Evolutionary conservation across 2,113 vertebrate genomes (phyloP).

Genomic region (Brevimyrus niger): DNA sequence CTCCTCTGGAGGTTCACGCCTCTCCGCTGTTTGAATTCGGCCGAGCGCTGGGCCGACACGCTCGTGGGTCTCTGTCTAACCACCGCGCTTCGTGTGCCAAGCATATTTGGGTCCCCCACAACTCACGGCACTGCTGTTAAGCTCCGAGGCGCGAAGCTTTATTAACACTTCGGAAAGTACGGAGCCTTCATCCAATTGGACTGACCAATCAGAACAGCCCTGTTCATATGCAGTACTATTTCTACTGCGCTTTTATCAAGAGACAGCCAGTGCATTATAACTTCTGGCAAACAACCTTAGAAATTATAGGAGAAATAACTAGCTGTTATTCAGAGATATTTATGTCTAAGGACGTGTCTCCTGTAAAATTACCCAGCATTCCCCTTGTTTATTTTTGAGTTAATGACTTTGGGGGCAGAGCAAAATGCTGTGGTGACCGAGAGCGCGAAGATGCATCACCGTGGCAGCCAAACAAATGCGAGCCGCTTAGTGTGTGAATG

Average conservation of each 20-base stretch:
- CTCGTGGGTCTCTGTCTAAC: background rate
- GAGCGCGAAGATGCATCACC: no score
- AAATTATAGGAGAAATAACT: background rate
- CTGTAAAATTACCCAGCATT: background rate
- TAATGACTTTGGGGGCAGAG: constrained; percentile 14
- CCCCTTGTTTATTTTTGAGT: background rate
- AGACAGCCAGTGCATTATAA: background rate
- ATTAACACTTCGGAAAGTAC: background rate
- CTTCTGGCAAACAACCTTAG: background rate
- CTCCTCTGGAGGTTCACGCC: background rate
- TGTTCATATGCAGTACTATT: background rate
- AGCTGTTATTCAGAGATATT: constrained; percentile 8
- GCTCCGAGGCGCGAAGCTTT: background rate
- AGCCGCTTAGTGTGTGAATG: background rate
- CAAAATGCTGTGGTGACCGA: background rate
- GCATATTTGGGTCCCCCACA: background rate
- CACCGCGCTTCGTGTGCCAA: background rate
- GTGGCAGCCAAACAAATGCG: constrained; percentile 6
- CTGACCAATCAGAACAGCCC: background rate
- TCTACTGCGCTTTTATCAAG: background rate
- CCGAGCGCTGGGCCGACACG: background rate
- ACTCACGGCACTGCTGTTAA: background rate
- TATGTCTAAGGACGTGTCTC: background rate
- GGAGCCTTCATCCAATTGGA: background rate
- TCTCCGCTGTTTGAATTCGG: background rate